These are phyloP conservation scores for Manis pentadactyla DNA, from an alignment of 2,797 vertebrate species.

Conservation along the genomic window DNA sequence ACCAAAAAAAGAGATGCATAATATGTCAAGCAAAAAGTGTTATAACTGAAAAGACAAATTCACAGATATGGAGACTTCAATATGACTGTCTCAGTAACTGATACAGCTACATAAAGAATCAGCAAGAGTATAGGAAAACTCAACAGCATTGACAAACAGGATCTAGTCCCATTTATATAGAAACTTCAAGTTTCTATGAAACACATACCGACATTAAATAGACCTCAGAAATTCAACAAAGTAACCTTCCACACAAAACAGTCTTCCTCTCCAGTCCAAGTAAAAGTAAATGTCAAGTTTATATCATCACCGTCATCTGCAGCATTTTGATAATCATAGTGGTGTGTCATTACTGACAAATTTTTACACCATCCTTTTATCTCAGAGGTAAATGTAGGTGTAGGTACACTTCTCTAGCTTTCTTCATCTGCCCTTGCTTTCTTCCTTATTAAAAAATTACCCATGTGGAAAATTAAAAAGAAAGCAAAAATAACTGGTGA, in stretches of 20 bases:
- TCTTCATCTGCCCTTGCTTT: constrained; percentile 61
- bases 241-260: neutral
- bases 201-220: neutral
- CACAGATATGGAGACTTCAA: neutral
- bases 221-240: neutral
- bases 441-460: constrained; percentile 79
- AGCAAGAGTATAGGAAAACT: neutral
- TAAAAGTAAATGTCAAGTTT: neutral
- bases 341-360: neutral
- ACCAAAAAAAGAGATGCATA: neutral
- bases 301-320: neutral
- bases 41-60: neutral
- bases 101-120: neutral
- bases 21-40: neutral
- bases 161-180: neutral
- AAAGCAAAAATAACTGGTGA: constrained; percentile 70
- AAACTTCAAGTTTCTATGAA: neutral
- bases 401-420: neutral
- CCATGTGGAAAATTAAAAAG: constrained; percentile 81
- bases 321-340: neutral
- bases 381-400: constrained; percentile 49
- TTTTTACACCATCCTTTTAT: neutral
- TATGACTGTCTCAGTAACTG: neutral
- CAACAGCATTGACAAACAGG: neutral
- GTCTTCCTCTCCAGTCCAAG: neutral